Conservation (phyloP, 2,888 invertebrate species). For the Helobdella robusta region DNA sequence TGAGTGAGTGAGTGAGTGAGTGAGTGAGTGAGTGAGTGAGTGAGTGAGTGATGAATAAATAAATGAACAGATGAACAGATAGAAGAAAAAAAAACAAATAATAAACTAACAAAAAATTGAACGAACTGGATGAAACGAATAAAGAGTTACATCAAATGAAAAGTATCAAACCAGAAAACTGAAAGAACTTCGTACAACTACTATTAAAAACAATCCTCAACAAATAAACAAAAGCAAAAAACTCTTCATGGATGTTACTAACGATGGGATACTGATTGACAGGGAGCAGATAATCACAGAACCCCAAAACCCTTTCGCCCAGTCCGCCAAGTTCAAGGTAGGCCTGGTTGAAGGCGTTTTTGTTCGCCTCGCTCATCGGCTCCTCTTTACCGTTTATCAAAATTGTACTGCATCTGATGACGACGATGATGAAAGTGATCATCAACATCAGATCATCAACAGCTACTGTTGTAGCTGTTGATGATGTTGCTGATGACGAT, state of each 20-base stretch:
- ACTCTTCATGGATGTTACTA: too few relatives aligned
- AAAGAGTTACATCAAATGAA: too few relatives aligned
- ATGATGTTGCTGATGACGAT: background rate
- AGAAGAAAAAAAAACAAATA: too few relatives aligned
- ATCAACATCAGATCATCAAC: background rate
- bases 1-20: slow-evolving; percentile 9
- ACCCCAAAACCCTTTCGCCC: slow-evolving; percentile 69
- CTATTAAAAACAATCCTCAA: too few relatives aligned
- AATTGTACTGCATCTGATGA: slow-evolving; percentile 65
- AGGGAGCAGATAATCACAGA: slow-evolving; percentile 85
- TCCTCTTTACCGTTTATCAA: slow-evolving; percentile 72
- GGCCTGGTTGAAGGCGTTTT: slow-evolving; percentile 86
- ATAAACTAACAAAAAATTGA: too few relatives aligned
- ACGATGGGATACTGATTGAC: slow-evolving; percentile 65
- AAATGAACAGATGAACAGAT: too few relatives aligned
- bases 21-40: slow-evolving; percentile 5
- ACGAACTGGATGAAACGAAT: too few relatives aligned
- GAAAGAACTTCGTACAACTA: too few relatives aligned
- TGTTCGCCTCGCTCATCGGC: slow-evolving; percentile 55
- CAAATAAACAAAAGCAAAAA: too few relatives aligned
- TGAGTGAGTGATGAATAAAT: too few relatives aligned
- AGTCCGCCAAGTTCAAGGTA: slow-evolving; percentile 71
- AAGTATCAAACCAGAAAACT: too few relatives aligned
- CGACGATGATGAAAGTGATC: too few relatives aligned
- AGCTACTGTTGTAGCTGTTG: background rate